These are phyloP conservation scores for Cyphomyrmex costatus DNA, from an alignment of 1,140 invertebrate species.

Conservation along the genomic window DNA sequence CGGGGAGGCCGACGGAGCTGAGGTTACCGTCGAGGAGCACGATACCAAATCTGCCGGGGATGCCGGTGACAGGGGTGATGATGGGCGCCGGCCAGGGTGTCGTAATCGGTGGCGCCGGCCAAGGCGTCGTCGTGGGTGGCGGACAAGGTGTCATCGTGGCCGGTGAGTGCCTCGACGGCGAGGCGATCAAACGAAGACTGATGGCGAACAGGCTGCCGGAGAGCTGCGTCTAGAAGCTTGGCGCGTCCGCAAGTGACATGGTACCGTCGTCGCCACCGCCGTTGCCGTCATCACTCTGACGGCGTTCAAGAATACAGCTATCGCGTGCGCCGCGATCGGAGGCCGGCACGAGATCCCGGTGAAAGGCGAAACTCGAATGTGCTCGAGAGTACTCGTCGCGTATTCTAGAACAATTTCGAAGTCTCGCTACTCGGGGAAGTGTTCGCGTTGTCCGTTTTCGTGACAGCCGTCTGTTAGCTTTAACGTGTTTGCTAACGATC, in stretches of 20 bases:
- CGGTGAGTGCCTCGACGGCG: constrained; percentile 87
- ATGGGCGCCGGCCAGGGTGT: constrained; percentile 76
- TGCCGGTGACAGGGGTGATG: constrained; percentile 79
- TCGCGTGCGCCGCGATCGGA: constrained; percentile 20
- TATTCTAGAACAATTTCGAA: constrained; percentile 21
- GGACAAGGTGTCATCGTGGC: constrained; percentile 82
- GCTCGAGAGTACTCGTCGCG: constrained; percentile 22
- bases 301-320: background rate
- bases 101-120: constrained; percentile 79
- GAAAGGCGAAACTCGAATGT: background rate
- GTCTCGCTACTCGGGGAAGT: background rate
- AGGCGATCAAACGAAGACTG: constrained; percentile 91
- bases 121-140: constrained; percentile 72
- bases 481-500: constrained; percentile 40
- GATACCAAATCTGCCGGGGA: constrained; percentile 85
- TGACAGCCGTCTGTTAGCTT: constrained; percentile 44
- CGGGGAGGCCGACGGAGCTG: constrained; percentile 83
- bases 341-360: constrained; percentile 11
- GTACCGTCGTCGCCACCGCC: background rate
- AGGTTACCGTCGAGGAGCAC: constrained; percentile 85
- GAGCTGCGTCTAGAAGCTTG: constrained; percentile 89
- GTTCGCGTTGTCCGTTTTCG: constrained; percentile 20
- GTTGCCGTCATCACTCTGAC: background rate
- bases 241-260: background rate
- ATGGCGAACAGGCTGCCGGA: constrained; percentile 92